These are phyloP conservation scores for Syrista parreyssii DNA, from an alignment of 2,888 invertebrate genomes.

Conservation along the genomic window DNA sequence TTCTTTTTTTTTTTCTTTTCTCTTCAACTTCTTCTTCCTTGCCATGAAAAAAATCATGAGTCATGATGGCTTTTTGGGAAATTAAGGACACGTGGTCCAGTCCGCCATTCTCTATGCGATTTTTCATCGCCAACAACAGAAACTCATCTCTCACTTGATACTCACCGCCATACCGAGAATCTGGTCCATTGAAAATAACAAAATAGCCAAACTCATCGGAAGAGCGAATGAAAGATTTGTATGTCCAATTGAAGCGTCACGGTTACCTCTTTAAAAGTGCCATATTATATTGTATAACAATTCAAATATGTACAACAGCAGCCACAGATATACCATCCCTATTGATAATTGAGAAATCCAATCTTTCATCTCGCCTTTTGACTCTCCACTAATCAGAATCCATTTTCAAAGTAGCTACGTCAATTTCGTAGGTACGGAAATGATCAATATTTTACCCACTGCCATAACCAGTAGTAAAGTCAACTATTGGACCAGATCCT, in stretches of 20 bases:
- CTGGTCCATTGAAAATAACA: not conserved
- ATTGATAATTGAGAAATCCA: not conserved
- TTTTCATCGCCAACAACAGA: not conserved
- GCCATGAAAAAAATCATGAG: not conserved
- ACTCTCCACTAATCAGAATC: not conserved
- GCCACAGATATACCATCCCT: not conserved
- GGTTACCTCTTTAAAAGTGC: not conserved
- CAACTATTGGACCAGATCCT: not conserved
- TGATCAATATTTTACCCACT: not conserved
- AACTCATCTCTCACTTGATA: not conserved
- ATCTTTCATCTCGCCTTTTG: not conserved
- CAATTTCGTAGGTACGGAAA: not conserved
- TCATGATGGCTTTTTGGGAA: not conserved
- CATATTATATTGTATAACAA: not conserved
- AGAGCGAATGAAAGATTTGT: not conserved
- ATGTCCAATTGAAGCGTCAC: not conserved
- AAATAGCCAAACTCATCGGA: not conserved
- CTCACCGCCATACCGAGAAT: not conserved
- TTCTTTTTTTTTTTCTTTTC: not conserved
- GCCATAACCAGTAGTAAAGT: not conserved
- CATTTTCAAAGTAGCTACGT: not conserved
- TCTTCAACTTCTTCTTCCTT: not conserved
- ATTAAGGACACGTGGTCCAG: not conserved
- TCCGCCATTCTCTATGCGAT: not conserved
- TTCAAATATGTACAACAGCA: not conserved